Conservation (phyloP, 2,888 invertebrate genomes). For the Dinocampus coccinellae region DNA sequence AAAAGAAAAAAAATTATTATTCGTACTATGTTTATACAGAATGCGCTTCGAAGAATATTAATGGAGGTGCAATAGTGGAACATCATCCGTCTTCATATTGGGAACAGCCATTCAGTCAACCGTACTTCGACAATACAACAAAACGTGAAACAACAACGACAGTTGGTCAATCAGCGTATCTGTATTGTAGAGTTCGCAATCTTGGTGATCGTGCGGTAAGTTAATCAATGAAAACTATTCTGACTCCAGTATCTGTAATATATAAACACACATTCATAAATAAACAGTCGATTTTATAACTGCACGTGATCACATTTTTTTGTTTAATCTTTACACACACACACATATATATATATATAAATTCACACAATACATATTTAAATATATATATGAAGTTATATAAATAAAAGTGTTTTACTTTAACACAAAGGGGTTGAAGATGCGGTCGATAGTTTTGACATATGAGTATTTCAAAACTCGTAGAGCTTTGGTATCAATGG, state of each 20-base stretch:
- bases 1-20: too few relatives aligned
- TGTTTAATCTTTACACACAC: constrained; percentile 23
- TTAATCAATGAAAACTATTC: constrained; percentile 57
- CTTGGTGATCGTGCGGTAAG: constrained; percentile 91
- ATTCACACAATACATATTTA: too few relatives aligned
- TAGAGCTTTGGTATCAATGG: background rate
- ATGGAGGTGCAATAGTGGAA: constrained; percentile 59
- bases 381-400: background rate
- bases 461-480: background rate
- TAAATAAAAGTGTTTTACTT: background rate
- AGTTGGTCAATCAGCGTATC: constrained; percentile 87
- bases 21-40: constrained; percentile 48
- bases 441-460: too few relatives aligned
- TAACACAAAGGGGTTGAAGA: background rate
- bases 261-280: constrained; percentile 9
- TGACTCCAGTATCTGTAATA: background rate
- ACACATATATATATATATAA: background rate
- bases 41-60: constrained; percentile 58
- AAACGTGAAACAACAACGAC: constrained; percentile 87
- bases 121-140: constrained; percentile 91
- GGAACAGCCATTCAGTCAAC: constrained; percentile 83
- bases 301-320: constrained; percentile 42
- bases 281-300: constrained; percentile 28
- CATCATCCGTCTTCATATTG: constrained; percentile 64
- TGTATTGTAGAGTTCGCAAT: constrained; percentile 88